Base-by-base conservation (phyloP, 2,797 vertebrate genomes). In the Leontocebus nigricollis region DNA sequence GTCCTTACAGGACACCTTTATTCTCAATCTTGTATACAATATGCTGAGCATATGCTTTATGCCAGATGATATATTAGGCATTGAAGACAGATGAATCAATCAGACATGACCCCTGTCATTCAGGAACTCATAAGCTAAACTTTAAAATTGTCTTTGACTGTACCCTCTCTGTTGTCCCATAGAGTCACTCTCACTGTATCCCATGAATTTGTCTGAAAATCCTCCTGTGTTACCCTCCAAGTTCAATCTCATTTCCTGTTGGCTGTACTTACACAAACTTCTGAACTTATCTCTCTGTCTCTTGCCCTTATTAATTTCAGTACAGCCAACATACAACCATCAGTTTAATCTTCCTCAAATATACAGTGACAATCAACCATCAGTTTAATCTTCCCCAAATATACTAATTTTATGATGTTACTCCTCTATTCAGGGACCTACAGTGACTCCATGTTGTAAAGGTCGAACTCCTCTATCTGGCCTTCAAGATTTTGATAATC, bases 221-320 rank as follows among this genome's bases (percentile, higher is more conserved):
- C 30, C 48, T 80, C 72, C 55, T 88, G 0, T 52, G 14, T 61
- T 15, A 72, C 22, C 36, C 44, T 10, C 33, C 24, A 24, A 24
- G 24, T 72, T 85, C 44, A 73, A 26, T 75, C 20, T 85, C 24
- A 8, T 85, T 13, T 50, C 13, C 61, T 83, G 4, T 70, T 41
- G 55, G 52, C 70, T 91, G 9, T 61, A 83, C 48, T 84, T 76
- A 44, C 59, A 9, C 48, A 82, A 85, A 76, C 33, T 55, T 94
- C 52, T 88, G 10, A 84, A 50, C n/a, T 85, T 24, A 67, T 83
- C 36, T 36, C n/a, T 93, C 52, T 90, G n/a, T 92, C 8, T 94
- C 36, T 64, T 91, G 52, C 70, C 41, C 46, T 94, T 86, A 88
- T 24, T 86, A 36, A 91, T 48, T 81, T 96, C n/a, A 80, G n/a